Evolutionary conservation across 2,797 vertebrate species (phyloP).

Genomic region (Distichodus sexfasciatus): DNA sequence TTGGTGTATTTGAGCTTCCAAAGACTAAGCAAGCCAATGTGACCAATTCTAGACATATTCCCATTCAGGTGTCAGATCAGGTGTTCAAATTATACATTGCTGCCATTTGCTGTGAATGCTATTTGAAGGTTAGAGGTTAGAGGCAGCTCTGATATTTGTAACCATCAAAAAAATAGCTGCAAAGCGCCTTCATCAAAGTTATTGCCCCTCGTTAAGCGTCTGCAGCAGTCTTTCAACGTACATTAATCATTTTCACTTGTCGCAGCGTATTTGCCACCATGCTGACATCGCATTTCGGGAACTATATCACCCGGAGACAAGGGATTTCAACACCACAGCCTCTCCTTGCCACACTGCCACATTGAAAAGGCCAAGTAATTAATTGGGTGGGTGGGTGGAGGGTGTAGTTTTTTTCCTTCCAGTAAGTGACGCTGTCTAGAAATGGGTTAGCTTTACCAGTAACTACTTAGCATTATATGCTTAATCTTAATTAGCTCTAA

Average conservation of each 20-base stretch:
- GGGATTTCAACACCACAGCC: conserved; percentile 42
- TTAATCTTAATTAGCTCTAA: no score
- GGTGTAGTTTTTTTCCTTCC: conserved; percentile 30
- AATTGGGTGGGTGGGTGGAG: conserved; percentile 52
- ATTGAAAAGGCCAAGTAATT: conserved; percentile 52
- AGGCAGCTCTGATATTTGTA: conserved; percentile 4
- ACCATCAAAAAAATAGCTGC: conserved; percentile 40
- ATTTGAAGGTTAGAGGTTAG: not conserved
- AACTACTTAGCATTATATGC: no score
- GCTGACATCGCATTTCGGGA: conserved; percentile 59
- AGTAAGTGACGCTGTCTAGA: conserved; percentile 7
- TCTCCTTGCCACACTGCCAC: conserved; percentile 11
- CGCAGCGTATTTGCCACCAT: conserved; percentile 37
- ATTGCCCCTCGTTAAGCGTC: conserved; percentile 59
- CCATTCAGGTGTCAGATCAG: no score
- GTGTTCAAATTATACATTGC: no score
- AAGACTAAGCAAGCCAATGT: no score
- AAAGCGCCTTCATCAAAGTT: conserved; percentile 56
- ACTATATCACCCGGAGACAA: conserved; percentile 50
- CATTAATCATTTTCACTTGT: conserved; percentile 63
- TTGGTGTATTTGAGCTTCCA: no score
- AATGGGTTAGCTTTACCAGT: no score
- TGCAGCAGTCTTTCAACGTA: conserved; percentile 50
- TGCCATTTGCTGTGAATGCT: no score
- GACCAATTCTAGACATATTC: no score